Base-by-base conservation (phyloP, 2,113 vertebrate species). In the Propithecus coquereli region DNA sequence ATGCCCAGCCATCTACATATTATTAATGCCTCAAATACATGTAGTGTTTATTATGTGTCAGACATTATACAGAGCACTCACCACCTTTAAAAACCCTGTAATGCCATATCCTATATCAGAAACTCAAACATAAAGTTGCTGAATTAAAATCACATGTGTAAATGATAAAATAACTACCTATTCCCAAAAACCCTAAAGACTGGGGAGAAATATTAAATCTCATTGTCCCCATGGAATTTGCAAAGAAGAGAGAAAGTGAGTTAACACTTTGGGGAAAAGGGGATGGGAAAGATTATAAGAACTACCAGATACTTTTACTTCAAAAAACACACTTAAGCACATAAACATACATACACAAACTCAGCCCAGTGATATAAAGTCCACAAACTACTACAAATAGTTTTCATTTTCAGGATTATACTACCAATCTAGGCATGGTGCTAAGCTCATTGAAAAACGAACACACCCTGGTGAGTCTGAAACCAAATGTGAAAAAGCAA, bases 351-450 rank as follows among this genome's bases (percentile, higher is more conserved):
- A 86, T 13, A 84, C 23, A 79, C 23, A 47, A n/a, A 68, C 11
- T 63, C 23, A 85, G 30, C 3, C 63, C 45, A 86, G 11, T 13
- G 61, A 81, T 40, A 76, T 5, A 73, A 91, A 92, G 59, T 50
- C 57, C 68, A 77, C 76, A 86, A 94, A 87, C 63, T n/a, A 92
- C 32, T 43, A 71, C 6, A 93, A 63, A 30, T 1, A 94, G 59
- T 59, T 85, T 94, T 90, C n/a, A 89, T 50, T 93, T 91, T 93
- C 57, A 91, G 86, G 73, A 90, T 71, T 84, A 90, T 3, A 93
- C 6, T 34, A 91, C 20, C 81, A 90, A n/a, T 32, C 16, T 50
- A 68, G 61, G 45, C 71, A 87, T 0, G 65, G 45, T 30, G 12
- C 32, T 86, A 23, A 91, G 85, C 45, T 87, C 65, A 84, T 0